Percentiles rank a stretch among this genome's conserved stretches.
Evolutionary conservation across 2,113 vertebrate genomes (phyloP).

Genomic region (Telmatochromis brichardi): DNA sequence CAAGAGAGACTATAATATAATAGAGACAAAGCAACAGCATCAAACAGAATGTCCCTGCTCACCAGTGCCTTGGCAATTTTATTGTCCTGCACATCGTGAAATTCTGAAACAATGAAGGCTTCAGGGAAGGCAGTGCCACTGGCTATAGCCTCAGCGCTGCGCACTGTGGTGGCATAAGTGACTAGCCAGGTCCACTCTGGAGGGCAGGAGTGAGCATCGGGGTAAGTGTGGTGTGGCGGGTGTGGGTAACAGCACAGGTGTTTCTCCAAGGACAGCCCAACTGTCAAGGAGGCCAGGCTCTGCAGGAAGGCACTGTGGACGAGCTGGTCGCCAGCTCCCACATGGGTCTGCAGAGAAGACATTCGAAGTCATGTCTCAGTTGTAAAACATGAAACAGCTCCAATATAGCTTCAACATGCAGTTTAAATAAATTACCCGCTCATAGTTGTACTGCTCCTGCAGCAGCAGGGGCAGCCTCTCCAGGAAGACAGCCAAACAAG

Average conservation of each 20-base stretch:
- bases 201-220: slow-evolving; percentile 32
- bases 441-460: slow-evolving; percentile 74
- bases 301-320: slow-evolving; percentile 77
- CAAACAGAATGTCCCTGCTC: background rate
- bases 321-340: slow-evolving; percentile 73
- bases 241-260: slow-evolving; percentile 61
- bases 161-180: slow-evolving; percentile 70
- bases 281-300: slow-evolving; percentile 69
- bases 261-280: slow-evolving; percentile 71
- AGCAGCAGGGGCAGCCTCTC: slow-evolving; percentile 73
- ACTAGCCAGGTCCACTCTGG: slow-evolving; percentile 75
- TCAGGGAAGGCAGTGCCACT: slow-evolving; percentile 72
- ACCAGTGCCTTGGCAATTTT: slow-evolving; percentile 64
- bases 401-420: background rate
- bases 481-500: slow-evolving; percentile 74
- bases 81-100: slow-evolving; percentile 36
- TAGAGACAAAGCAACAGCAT: background rate
- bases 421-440: slow-evolving; percentile 58
- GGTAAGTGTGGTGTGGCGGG: slow-evolving; percentile 64
- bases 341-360: slow-evolving; percentile 60
- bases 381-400: background rate
- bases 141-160: slow-evolving; percentile 74
- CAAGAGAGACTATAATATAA: background rate
- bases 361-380: background rate
- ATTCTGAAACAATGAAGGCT: slow-evolving; percentile 62